Evolutionary conservation across 2,888 invertebrate genomes (phyloP).

Genomic region (Cremastinae sp.): DNA sequence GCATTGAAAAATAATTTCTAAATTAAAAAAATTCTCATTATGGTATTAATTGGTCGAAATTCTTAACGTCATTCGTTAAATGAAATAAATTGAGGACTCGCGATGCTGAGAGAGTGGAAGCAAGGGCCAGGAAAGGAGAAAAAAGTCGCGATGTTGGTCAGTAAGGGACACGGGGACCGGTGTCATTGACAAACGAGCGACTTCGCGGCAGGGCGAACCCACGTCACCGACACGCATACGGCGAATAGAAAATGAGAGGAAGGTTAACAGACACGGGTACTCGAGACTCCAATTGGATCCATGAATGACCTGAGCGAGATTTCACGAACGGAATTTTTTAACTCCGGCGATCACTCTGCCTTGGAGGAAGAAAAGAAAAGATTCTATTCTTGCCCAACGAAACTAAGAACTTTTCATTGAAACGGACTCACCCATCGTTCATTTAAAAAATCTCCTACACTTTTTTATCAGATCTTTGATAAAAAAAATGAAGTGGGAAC

Average conservation of each 20-base stretch:
- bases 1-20: too few relatives aligned
- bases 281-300: slow-evolving; percentile 33
- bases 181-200: slow-evolving; percentile 74
- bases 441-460: too few relatives aligned
- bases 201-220: slow-evolving; percentile 66
- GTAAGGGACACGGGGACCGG: slow-evolving; percentile 46
- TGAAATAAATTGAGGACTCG: background rate
- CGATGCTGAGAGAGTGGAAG: slow-evolving; percentile 1
- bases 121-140: background rate
- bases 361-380: background rate
- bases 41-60: too few relatives aligned
- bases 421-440: background rate
- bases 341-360: slow-evolving; percentile 35
- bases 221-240: slow-evolving; percentile 59
- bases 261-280: slow-evolving; percentile 34
- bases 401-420: background rate
- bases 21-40: too few relatives aligned
- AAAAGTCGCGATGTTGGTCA: slow-evolving; percentile 34
- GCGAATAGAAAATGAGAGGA: slow-evolving; percentile 52
- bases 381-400: slow-evolving; percentile 18
- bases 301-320: slow-evolving; percentile 69
- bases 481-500: too few relatives aligned
- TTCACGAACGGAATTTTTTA: slow-evolving; percentile 72
- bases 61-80: too few relatives aligned
- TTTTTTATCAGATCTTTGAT: too few relatives aligned